phyloP scores from a whole-genome alignment of 2,888 invertebrate species.

The Mythimna lalbum region DNA sequence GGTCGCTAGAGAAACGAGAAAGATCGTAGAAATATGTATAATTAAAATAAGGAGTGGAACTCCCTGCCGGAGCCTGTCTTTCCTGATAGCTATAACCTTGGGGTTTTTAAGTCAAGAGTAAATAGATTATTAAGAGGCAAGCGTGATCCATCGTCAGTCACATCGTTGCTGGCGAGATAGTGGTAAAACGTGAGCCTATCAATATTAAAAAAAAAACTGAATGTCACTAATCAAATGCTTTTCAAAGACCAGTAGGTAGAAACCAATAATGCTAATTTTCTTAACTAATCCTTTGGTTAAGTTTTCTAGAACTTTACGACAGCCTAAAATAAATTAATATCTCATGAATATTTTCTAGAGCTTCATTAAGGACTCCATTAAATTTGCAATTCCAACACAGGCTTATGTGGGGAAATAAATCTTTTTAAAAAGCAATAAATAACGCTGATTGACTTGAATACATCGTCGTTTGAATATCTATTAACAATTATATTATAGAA shows the following conservation, averaged over 20 bases:
- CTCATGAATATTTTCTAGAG: slow-evolving; percentile 49
- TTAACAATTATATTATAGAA: slow-evolving; percentile 47
- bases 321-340: slow-evolving; percentile 42
- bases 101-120: no score
- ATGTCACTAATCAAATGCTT: not conserved
- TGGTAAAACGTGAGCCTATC: no score
- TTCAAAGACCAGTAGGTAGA: not conserved
- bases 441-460: slow-evolving; percentile 53
- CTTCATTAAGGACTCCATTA: slow-evolving; percentile 42
- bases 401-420: slow-evolving; percentile 43
- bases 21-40: no score
- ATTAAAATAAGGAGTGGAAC: no score
- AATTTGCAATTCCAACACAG: slow-evolving; percentile 52
- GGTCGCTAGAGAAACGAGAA: no score
- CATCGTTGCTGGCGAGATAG: no score
- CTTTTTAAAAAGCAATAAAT: slow-evolving; percentile 46
- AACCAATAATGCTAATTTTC: not conserved
- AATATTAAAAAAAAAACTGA: no score
- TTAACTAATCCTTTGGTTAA: not conserved
- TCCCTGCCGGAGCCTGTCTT: no score
- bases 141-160: no score
- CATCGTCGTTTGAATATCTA: slow-evolving; percentile 50
- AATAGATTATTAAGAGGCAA: no score
- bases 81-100: no score
- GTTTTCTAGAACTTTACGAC: slow-evolving; percentile 35